Base-by-base conservation (phyloP, 2,888 invertebrate species). In the Seira ritae region DNA sequence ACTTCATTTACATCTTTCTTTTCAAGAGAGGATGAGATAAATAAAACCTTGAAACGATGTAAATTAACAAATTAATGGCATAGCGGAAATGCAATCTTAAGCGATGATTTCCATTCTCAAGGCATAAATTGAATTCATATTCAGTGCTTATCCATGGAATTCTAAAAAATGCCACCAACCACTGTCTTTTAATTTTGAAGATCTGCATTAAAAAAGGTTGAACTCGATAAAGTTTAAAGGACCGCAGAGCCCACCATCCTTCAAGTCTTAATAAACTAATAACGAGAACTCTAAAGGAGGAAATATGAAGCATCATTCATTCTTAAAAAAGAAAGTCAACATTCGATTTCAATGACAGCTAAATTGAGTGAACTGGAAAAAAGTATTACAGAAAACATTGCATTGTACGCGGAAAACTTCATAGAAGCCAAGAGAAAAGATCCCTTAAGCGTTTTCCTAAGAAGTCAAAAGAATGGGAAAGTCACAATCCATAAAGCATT, bases 381-480 rank as follows among this genome's bases (percentile, higher is more conserved):
- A 31, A 76, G 17, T 31, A 46, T 23, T 17, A 24, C 24, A 76
- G 42, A 68, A 55, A 50, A 6, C 65, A 76, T 42, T 15, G 50
- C 31, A n/a, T 50, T 50, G 23, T 15, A 65, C 42, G 65, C 17
- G 15, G 60, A 60, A 22, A 15, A 66, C 42, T 20, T 50, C 23
- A 50, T 46, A 75, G 24, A 46, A 68, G 69, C n/a, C 42, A 15
- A 77, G 23, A 1, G 37, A 66, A 69, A 23, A 70, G 79, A 80
- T 80, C 72, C 73, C 68, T 73, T 80, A 60, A 73, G 73, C 67
- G 80, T 67, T 73, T 80, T 62, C 62, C 20, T 68, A 24, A 80
- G 68, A 69, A 78, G 8, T 46, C 71, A 71, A 60, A 24, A 67
- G 24, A 67, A 23, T 23, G 50, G 42, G 37, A n/a, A 71, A 15